phyloP scores from a whole-genome alignment of 53 echinoderm and acorn worm species.

The Paelopatides confundens region DNA sequence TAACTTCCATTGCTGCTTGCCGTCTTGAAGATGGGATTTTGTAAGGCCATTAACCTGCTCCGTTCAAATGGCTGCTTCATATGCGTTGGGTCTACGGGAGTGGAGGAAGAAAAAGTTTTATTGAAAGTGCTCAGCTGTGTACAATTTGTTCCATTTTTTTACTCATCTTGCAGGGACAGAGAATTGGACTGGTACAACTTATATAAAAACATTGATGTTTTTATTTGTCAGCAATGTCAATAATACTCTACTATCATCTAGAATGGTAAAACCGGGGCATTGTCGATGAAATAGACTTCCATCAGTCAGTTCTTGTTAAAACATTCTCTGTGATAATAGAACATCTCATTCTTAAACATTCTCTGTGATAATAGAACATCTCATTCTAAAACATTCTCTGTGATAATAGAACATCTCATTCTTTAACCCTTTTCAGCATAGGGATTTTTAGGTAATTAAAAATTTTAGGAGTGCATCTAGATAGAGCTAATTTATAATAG shows the following conservation, averaged over 20 bases:
- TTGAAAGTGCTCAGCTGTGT: conserved; percentile 33
- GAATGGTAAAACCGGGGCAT: not conserved
- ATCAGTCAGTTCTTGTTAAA: too few species aligned
- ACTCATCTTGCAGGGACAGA: not conserved
- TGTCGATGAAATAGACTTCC: too few species aligned
- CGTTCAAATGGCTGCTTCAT: not conserved
- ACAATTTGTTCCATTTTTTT: conserved; percentile 27
- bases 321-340: too few species aligned
- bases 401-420: too few species aligned
- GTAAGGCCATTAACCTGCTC: conserved; percentile 27
- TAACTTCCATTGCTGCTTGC: not conserved
- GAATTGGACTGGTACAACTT: not conserved
- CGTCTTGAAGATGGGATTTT: not conserved
- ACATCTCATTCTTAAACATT: too few species aligned
- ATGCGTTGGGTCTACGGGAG: not conserved
- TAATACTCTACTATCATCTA: not conserved
- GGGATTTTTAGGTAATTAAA: too few species aligned
- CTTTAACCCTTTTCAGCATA: too few species aligned
- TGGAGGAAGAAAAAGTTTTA: not conserved
- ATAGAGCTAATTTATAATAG: too few species aligned
- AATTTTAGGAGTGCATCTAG: too few species aligned
- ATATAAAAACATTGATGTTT: not conserved
- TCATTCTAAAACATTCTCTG: too few species aligned
- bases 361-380: too few species aligned
- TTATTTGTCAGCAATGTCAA: not conserved